Percentiles rank a stretch among this genome's conserved stretches.
Evolutionary conservation across 2,888 invertebrate genomes (phyloP).

Genomic region (Cyaniris semiargus): DNA sequence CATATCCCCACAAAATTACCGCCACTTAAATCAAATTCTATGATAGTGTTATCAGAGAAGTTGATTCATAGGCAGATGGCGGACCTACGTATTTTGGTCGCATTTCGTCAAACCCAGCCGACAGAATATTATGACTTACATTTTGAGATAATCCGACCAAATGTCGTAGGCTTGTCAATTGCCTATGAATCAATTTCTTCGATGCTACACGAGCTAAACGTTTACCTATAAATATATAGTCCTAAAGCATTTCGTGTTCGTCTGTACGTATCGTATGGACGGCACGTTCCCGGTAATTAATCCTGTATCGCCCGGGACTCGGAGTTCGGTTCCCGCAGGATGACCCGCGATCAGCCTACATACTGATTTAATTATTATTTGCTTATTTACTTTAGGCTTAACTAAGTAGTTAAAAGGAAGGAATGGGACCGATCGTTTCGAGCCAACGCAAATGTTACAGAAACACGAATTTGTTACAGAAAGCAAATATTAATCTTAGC

Average conservation of each 20-base stretch:
- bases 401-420: background rate
- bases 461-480: background rate
- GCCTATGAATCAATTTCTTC: no score
- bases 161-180: no score
- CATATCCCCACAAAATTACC: no score
- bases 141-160: no score
- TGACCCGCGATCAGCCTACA: slow-evolving; percentile 53
- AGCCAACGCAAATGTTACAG: background rate
- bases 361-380: slow-evolving; percentile 18
- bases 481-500: background rate
- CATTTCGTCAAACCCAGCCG: no score
- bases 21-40: no score
- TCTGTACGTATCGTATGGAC: slow-evolving; percentile 55
- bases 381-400: slow-evolving; percentile 8
- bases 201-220: no score
- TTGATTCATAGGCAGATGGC: no score
- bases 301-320: slow-evolving; percentile 64
- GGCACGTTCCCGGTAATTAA: slow-evolving; percentile 70
- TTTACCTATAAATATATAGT: no score
- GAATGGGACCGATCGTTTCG: background rate
- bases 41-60: no score
- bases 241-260: slow-evolving; percentile 42
- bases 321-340: slow-evolving; percentile 60
- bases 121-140: no score
- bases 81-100: no score